Conservation (phyloP, 2,888 invertebrate species). For the Amblyjoppa proteus region DNA sequence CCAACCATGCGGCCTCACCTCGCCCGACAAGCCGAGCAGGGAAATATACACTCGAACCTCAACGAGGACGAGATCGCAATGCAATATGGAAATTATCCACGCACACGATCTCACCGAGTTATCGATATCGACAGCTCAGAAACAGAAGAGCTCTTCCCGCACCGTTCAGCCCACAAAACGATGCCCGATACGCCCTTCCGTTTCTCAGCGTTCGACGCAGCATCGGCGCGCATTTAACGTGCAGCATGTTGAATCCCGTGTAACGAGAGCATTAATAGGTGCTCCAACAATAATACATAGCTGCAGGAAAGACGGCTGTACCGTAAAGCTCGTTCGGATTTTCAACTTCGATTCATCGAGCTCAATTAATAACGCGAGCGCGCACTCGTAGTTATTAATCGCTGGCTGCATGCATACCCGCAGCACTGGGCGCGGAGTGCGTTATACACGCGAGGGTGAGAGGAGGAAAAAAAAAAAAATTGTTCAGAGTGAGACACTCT, state of each 20-base stretch:
- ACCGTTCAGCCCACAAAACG: no score
- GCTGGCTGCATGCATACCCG: conserved; percentile 15
- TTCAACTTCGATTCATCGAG: conserved; percentile 54
- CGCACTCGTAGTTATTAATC: conserved; percentile 59
- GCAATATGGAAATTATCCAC: conserved; percentile 64
- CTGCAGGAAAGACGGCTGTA: conserved; percentile 42
- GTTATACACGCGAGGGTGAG: conserved; percentile 5
- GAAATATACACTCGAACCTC: conserved; percentile 52
- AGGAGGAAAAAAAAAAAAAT: not conserved
- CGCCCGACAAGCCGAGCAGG: conserved; percentile 14
- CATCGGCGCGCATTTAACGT: not conserved
- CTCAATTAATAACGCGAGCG: conserved; percentile 57
- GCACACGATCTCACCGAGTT: conserved; percentile 47
- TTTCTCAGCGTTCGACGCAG: not conserved
- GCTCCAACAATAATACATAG: conserved; percentile 44
- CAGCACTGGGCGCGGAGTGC: not conserved
- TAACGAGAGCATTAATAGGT: conserved; percentile 55
- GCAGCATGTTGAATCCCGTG: conserved; percentile 29
- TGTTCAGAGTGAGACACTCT: conserved; percentile 18
- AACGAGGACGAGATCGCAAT: conserved; percentile 48
- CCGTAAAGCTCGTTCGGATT: conserved; percentile 20
- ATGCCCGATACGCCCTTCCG: not conserved
- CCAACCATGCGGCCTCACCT: not conserved
- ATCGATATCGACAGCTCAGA: conserved; percentile 27
- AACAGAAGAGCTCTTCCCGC: not conserved